A percentile compares a stretch with the other conserved stretches of the same genome.
Evolutionary conservation across 1,140 invertebrate genomes (phyloP).

Genomic region (Aplysia californica): DNA sequence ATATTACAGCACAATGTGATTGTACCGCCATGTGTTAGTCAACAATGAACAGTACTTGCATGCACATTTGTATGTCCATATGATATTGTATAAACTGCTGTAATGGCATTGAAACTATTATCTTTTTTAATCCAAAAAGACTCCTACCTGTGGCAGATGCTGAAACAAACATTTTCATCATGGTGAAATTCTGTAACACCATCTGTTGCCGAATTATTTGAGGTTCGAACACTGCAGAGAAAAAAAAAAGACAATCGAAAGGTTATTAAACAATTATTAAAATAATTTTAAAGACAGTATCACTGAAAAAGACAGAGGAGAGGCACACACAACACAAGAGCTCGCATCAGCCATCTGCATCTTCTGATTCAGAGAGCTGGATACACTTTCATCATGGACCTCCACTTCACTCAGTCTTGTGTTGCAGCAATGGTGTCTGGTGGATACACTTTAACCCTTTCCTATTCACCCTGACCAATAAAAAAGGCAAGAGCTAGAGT

Average conservation of each 20-base stretch:
- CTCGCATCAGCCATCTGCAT: not conserved
- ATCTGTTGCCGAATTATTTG: conserved; percentile 20
- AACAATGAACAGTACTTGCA: not conserved
- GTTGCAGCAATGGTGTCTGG: no score
- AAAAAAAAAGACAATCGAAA: not conserved
- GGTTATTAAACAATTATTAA: not conserved
- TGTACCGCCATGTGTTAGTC: no score
- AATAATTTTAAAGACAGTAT: not conserved
- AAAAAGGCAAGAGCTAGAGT: no score
- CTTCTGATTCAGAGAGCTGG: not conserved
- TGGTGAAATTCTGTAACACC: conserved; percentile 21
- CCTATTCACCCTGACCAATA: no score
- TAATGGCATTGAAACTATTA: not conserved
- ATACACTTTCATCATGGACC: no score
- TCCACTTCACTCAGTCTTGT: no score
- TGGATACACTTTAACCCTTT: no score
- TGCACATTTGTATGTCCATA: not conserved
- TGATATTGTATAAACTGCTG: not conserved
- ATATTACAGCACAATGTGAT: no score
- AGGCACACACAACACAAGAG: not conserved
- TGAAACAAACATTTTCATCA: conserved; percentile 28
- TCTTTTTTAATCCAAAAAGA: not conserved
- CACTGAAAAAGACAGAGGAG: not conserved
- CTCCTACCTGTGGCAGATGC: conserved; percentile 15
- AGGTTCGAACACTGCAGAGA: conserved; percentile 24